Evolutionary conservation across 2,888 invertebrate genomes (phyloP).

Genomic region (Mystacides longicornis): DNA sequence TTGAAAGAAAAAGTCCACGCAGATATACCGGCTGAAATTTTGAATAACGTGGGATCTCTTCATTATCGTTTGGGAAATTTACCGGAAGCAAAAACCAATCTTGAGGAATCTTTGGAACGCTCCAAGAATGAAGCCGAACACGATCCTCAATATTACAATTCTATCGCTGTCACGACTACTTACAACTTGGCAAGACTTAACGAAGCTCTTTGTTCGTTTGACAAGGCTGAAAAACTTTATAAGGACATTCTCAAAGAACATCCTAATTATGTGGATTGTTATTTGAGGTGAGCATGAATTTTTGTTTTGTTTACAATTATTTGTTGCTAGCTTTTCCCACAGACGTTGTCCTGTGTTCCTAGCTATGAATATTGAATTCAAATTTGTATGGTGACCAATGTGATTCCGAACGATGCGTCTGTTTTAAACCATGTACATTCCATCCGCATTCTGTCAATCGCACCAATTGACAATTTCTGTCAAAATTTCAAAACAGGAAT

Average conservation of each 20-base stretch:
- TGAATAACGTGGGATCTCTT: constrained; percentile 94
- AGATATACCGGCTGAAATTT: constrained; percentile 94
- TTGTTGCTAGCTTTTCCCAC: no score
- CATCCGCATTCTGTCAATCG: no score
- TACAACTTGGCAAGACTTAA: constrained; percentile 93
- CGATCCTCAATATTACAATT: constrained; percentile 91
- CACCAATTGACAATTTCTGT: no score
- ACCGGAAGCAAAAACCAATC: constrained; percentile 73
- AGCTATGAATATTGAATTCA: no score
- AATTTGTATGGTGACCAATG: no score
- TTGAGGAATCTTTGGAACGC: constrained; percentile 77
- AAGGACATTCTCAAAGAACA: constrained; percentile 95
- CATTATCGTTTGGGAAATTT: constrained; percentile 85
- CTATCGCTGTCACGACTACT: constrained; percentile 91
- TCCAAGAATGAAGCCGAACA: constrained; percentile 78
- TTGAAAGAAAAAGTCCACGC: constrained; percentile 87
- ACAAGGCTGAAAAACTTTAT: constrained; percentile 92
- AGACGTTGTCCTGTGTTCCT: no score
- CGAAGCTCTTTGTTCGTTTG: constrained; percentile 87
- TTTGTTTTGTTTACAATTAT: no score
- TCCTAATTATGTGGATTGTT: constrained; percentile 97
- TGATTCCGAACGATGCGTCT: no score
- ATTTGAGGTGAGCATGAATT: constrained; percentile 48
- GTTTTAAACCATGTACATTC: no score
- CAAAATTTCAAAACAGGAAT: no score